Evolutionary conservation across 2,113 vertebrate genomes (phyloP).

Genomic region (Penelope pileata): DNA sequence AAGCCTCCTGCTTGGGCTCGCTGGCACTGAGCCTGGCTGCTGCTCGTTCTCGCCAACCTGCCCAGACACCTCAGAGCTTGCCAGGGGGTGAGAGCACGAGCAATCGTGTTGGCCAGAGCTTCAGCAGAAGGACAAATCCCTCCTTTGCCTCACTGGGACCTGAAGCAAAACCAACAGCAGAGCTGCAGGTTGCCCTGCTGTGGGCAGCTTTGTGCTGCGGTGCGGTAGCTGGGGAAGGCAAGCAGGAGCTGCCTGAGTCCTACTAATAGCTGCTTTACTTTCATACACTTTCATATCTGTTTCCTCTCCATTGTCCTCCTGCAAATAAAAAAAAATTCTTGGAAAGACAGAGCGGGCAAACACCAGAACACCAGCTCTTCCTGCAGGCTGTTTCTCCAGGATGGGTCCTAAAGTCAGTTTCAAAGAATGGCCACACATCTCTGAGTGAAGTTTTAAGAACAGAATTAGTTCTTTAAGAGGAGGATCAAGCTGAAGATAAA

Average conservation of each 20-base stretch:
- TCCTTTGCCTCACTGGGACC: background rate
- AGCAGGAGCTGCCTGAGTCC: background rate
- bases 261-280: background rate
- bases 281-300: rapidly evolving
- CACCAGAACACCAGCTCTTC: background rate
- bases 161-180: rapidly evolving
- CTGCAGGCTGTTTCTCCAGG: background rate
- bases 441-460: background rate
- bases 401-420: background rate
- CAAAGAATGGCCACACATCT: background rate
- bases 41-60: background rate
- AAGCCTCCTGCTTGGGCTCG: background rate
- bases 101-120: background rate
- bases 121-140: background rate
- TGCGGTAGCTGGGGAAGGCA: background rate
- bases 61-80: background rate
- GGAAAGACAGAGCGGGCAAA: background rate
- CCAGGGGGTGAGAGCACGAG: background rate
- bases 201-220: background rate
- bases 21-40: background rate
- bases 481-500: background rate
- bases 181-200: background rate
- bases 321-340: background rate
- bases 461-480: background rate
- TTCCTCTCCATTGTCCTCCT: background rate